Base-by-base conservation (phyloP, 2,113 vertebrate species). In the Neodon shergylaensis region DNA sequence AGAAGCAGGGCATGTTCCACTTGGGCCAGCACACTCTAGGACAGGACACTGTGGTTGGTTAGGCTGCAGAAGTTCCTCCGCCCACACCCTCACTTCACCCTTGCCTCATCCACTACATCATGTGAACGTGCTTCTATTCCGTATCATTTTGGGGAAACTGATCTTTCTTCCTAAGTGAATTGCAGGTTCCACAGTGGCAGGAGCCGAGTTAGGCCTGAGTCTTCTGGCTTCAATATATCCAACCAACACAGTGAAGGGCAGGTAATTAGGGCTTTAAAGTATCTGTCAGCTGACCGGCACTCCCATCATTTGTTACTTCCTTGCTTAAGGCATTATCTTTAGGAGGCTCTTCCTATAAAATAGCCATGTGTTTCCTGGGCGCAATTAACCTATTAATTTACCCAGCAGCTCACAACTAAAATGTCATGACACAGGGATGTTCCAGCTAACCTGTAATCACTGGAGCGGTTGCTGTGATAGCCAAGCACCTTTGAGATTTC, bases 1-100 rank as follows among this genome's bases (percentile, higher is more conserved):
- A 52, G 66, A 82, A 54, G 16, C 61, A 39, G 89, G 52, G 9
- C 39, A 47, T 49, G 81, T 88, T 58, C 72, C 66, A 47, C 19
- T 31, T 90, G 76, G 89, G 52, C 49, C 77, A 78, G 78, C n/a
- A 73, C 79, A 94, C 58, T 90, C 66, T 36, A 81, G 90, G 90
- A 61, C 94, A 65, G 44, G 74, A 26, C 16, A 39, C 52, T 91
- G 72, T 52, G 72, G 28, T 63, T 10, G 28, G 47, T 54, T 47
- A 0, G 16, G 36, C 54, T 42, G 42, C 74, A 54, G 21, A 4
- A 22, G 61, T 76, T 85, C 47, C 81, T 47, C 52, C 22, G 5
- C 81, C 66, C 17, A 3, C 42, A 12, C 61, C n/a, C 84, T 61
- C 36, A 82, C 58, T 39, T n/a, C 39, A 61, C 72, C 68, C 28